Conservation (phyloP, 1,140 invertebrate species). For the Drosophila orena region DNA sequence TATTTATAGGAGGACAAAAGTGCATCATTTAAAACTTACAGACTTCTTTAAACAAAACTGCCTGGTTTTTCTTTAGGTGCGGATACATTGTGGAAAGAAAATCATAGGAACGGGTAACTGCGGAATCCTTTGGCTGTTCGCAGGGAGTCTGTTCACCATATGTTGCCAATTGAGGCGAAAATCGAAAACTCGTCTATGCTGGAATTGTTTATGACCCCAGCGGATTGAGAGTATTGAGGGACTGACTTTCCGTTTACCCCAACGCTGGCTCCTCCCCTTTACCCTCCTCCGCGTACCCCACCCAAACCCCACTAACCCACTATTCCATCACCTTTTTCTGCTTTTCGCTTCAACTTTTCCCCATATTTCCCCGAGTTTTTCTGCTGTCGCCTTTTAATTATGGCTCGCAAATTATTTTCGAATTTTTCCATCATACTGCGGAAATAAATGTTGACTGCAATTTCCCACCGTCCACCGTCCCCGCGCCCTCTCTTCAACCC, state of each 20-base stretch:
- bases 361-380: constrained; percentile 37
- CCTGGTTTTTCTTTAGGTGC: constrained; percentile 2
- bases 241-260: constrained; percentile 25
- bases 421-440: constrained; percentile 81
- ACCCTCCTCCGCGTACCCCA: background rate
- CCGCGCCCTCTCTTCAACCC: constrained; percentile 11
- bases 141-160: constrained; percentile 66
- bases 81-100: constrained; percentile 1
- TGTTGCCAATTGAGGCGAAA: constrained; percentile 82
- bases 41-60: background rate
- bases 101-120: constrained; percentile 5
- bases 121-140: constrained; percentile 25
- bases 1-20: no score
- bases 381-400: constrained; percentile 77
- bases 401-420: constrained; percentile 81
- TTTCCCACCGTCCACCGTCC: constrained; percentile 43
- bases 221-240: constrained; percentile 46
- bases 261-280: constrained; percentile 12
- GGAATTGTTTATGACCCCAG: constrained; percentile 76
- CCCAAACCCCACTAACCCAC: background rate
- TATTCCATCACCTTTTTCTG: constrained; percentile 19
- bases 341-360: constrained; percentile 48
- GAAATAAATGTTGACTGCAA: constrained; percentile 82
- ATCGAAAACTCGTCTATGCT: constrained; percentile 78
- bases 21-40: no score